Evolutionary conservation across 2,888 invertebrate species (phyloP).

Genomic region (Colostygia pectinataria): DNA sequence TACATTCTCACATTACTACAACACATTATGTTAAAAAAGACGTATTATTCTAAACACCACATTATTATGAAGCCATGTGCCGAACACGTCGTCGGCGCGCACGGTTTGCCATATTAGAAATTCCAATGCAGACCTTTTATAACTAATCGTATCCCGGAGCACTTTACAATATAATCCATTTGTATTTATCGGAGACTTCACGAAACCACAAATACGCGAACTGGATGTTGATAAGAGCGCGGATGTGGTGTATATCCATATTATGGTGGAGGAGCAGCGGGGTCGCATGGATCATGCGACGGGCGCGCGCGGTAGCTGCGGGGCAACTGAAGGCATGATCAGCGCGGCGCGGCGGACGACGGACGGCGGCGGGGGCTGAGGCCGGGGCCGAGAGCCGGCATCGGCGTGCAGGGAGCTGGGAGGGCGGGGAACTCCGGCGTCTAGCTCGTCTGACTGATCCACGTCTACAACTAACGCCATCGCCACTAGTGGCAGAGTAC

Average conservation of each 20-base stretch:
- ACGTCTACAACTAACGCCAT: constrained; percentile 52
- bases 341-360: constrained; percentile 26
- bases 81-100: constrained; percentile 79
- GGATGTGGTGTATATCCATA: constrained; percentile 81
- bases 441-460: constrained; percentile 51
- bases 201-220: constrained; percentile 80
- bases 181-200: constrained; percentile 77
- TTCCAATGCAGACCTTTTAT: constrained; percentile 79
- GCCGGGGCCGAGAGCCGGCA: constrained; percentile 40
- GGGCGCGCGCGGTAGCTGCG: constrained; percentile 78
- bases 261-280: constrained; percentile 66
- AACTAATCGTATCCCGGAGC: constrained; percentile 59
- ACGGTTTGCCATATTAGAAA: constrained; percentile 73
- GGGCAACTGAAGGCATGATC: constrained; percentile 66
- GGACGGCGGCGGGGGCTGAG: constrained; percentile 28
- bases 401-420: constrained; percentile 19
- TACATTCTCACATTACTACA: constrained; percentile 58
- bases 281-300: constrained; percentile 78
- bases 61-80: constrained; percentile 78
- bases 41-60: constrained; percentile 69
- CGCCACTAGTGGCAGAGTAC: constrained; percentile 45
- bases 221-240: constrained; percentile 75
- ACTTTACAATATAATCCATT: constrained; percentile 83
- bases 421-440: constrained; percentile 52
- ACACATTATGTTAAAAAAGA: constrained; percentile 53